Base-by-base conservation (phyloP, 2,797 vertebrate genomes). In the Centropyge bicolor region DNA sequence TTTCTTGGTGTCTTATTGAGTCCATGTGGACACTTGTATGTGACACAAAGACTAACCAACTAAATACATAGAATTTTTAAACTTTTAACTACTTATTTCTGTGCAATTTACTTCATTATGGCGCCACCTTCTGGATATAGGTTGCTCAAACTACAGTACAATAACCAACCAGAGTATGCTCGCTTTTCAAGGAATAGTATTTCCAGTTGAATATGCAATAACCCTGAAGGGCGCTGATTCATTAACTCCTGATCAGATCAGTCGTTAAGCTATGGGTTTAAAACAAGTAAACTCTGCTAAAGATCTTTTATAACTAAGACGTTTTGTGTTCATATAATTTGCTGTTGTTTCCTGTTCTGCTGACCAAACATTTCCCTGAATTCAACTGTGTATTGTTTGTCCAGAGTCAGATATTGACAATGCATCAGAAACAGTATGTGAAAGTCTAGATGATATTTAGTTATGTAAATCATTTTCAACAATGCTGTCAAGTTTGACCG, bases 121-220 rank as follows among this genome's bases (percentile, higher is more conserved):
- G 82, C 68, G 73, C 85, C 87, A 73, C 77, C 85, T 73, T 71
- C 72, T 84, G 87, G 89, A 77, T 31, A 51, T 4, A 24, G 6
- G 38, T 46, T 40, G 38, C 2, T 20, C 9, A n/a, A 45, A 51
- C n/a, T 12, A 17, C 12, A 22, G 20, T 6, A 38, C 10, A 60
- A 41, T 19, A 22, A 59, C n/a, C n/a, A 65, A 22, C 4, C 13
- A 22, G 9, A 51, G 6, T n/a, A 40, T 2, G 8, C 4, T 51
- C 6, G 12, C 12, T 45, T 51, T 57, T 51, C 6, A 45, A 55
- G 0, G 12, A 38, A 51, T 19, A 5, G 20, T 10, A 46, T 36
- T 75, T 16, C 6, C 3, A 35, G 24, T 8, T 66, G 46, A 62
- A 59, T 27, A 54, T 41, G 19, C 8, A 67, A 52, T 41, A 75